Evolutionary conservation across 2,113 vertebrate species (phyloP).

Genomic region (Syngnathus scovelli): DNA sequence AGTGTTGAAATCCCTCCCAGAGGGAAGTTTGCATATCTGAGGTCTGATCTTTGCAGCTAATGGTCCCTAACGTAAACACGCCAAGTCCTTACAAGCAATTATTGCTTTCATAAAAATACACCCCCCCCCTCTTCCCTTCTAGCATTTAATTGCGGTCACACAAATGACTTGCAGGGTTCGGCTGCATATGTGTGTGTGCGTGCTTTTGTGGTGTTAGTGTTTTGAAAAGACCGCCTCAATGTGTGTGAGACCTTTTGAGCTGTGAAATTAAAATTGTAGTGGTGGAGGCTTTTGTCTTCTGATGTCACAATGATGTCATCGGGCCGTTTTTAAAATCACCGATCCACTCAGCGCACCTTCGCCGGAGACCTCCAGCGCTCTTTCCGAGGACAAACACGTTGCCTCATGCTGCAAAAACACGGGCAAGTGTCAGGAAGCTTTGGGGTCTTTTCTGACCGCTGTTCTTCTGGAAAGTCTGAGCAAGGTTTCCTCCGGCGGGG

Average conservation of each 20-base stretch:
- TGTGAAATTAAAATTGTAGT: constrained; percentile 38
- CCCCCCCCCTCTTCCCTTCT: constrained; percentile 52
- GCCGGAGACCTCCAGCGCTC: constrained; percentile 27
- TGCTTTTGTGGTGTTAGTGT: constrained; percentile 25
- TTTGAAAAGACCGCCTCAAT: constrained; percentile 40
- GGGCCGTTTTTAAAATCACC: constrained; percentile 52
- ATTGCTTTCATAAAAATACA: constrained; percentile 72
- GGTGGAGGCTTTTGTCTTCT: constrained; percentile 21
- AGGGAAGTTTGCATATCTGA: constrained; percentile 73
- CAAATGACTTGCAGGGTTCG: constrained; percentile 67
- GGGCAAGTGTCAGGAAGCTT: constrained; percentile 49
- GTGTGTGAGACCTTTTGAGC: constrained; percentile 1
- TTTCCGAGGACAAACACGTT: constrained; percentile 43
- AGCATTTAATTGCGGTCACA: constrained; percentile 72
- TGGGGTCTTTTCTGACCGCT: constrained; percentile 41
- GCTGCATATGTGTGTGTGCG: constrained; percentile 33
- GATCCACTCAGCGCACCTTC: constrained; percentile 42
- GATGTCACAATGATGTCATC: constrained; percentile 60
- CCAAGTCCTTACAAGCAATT: constrained; percentile 73
- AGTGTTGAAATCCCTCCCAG: constrained; percentile 68
- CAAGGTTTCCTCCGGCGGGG: constrained; percentile 17
- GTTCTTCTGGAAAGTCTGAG: constrained; percentile 57
- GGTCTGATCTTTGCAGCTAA: constrained; percentile 71
- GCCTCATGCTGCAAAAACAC: constrained; percentile 51
- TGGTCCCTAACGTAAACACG: constrained; percentile 73